Percentiles rank a stretch among this genome's conserved stretches.
phyloP scores from a whole-genome alignment of 2,888 invertebrate genomes.

The Oscheius myriophilus region DNA sequence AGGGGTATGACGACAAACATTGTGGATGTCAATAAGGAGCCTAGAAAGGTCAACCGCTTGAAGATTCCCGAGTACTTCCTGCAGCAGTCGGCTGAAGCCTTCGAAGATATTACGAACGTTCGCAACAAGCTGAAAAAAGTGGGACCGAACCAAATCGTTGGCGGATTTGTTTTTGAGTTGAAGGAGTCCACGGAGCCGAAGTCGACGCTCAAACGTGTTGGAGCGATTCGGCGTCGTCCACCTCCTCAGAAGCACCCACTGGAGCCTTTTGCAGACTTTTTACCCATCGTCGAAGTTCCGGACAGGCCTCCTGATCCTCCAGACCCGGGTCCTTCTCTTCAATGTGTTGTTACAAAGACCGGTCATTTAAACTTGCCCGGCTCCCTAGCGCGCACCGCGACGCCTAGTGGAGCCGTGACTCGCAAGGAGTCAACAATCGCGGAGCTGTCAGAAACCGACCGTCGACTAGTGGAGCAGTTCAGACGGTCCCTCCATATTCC shows the following conservation, averaged over 20 bases:
- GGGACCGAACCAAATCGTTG: constrained; percentile 37
- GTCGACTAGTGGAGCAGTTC: constrained; percentile 56
- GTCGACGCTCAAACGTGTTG: constrained; percentile 35
- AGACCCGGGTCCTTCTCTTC: constrained; percentile 37
- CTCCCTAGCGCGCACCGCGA: constrained; percentile 60
- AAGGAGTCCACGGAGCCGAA: constrained; percentile 34
- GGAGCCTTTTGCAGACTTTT: constrained; percentile 46
- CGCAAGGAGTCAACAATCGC: constrained; percentile 45
- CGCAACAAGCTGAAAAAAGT: constrained; percentile 52
- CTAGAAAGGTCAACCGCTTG: constrained; percentile 47
- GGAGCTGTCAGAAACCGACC: constrained; percentile 57
- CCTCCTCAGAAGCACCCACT: constrained; percentile 17
- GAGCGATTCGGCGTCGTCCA: constrained; percentile 41
- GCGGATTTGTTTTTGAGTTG: constrained; percentile 44
- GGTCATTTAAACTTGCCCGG: constrained; percentile 55
- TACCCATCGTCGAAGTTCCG: constrained; percentile 27
- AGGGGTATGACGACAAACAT: constrained; percentile 47
- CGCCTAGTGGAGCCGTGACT: constrained; percentile 52
- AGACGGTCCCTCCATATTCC: constrained; percentile 57
- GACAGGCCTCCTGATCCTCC: constrained; percentile 35
- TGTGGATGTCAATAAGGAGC: constrained; percentile 41
- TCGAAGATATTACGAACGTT: constrained; percentile 49
- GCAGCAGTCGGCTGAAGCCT: constrained; percentile 42
- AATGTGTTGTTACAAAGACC: constrained; percentile 20
- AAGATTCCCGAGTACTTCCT: constrained; percentile 56